Percentiles rank a stretch among this genome's conserved stretches.
phyloP scores from a whole-genome alignment of 1,140 invertebrate genomes.

The Dinothrombium tinctorium region DNA sequence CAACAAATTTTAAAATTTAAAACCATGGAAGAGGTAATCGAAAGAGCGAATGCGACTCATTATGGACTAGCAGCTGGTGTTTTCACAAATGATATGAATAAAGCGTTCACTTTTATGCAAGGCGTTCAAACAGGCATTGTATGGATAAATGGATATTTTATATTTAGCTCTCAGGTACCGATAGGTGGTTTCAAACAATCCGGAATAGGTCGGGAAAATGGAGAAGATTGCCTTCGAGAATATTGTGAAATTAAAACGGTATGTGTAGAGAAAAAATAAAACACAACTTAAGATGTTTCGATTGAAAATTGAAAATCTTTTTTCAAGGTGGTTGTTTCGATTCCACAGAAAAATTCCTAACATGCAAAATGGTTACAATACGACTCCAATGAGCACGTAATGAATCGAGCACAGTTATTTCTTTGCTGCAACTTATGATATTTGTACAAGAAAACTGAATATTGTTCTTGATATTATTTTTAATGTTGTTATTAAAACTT shows the following conservation, averaged over 20 bases:
- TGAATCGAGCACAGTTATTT: no score
- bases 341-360: no score
- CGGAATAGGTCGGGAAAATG: conserved; percentile 31
- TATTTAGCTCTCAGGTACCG: conserved; percentile 42
- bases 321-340: no score
- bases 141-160: conserved; percentile 58
- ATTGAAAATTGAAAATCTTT: no score
- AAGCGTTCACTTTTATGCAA: conserved; percentile 37
- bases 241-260: conserved; percentile 50
- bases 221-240: conserved; percentile 48
- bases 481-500: no score
- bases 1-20: conserved; percentile 88
- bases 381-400: no score
- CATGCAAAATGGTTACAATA: no score
- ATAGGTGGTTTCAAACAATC: conserved; percentile 62
- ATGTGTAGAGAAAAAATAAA: no score
- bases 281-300: no score
- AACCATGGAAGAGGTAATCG: conserved; percentile 60
- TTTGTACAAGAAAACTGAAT: no score
- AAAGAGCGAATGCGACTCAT: conserved; percentile 61
- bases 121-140: conserved; percentile 65
- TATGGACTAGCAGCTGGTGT: conserved; percentile 82
- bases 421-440: no score
- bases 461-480: no score
- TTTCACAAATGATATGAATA: conserved; percentile 35